Evolutionary conservation across 2,113 vertebrate genomes (phyloP), one percentile per base, ranked within the genome.

Genomic region (Nerophis lumbriciformis): DNA sequence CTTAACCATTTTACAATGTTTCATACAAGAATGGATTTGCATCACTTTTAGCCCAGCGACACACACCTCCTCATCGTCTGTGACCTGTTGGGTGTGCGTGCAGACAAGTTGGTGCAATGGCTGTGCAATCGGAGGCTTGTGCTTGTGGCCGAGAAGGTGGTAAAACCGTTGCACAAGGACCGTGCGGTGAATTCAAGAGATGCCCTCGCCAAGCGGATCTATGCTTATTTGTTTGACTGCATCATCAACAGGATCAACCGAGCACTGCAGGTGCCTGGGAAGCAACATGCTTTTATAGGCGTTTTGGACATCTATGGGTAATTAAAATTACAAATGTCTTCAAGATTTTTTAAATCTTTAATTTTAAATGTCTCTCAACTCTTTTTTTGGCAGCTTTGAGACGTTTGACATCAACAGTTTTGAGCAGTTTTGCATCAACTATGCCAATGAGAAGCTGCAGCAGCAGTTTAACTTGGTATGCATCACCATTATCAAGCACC

Each of bases 251-350:
- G 83, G 72, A 96, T 99, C 67, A 99, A 99, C 79, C 80, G 84
- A 28, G 93, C 92, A 0, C 87, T 99, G 68, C 85, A 89, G 80
- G 93, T 94, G 61, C 87, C 93, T 45, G 94, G 94, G 69, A 93
- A 93, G 35, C 92, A 93, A 42, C 93, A 94, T 63, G 92, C 93
- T 49, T 99, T 99, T 81, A 95, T 97, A 53, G 97, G 97, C 35
- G 97, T 99, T 54, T 87, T 99, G 90, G 97, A 99, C 79, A 99
- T 99, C 79, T 99, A 99, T 69, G 97, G 97, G 97, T 98, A 91
- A 91, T 14, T 0, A 37, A 42, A 13, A 70, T 2, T 48, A 57
- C 39, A 12, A 42, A 0, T 7, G 35, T n/a, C 48, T 10, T 5
- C 55, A 10, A 45, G 39, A 21, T 52, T 21, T 35, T 45, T 47